Evolutionary conservation across 2,113 vertebrate genomes (phyloP).

Genomic region (Chunga burmeisteri): DNA sequence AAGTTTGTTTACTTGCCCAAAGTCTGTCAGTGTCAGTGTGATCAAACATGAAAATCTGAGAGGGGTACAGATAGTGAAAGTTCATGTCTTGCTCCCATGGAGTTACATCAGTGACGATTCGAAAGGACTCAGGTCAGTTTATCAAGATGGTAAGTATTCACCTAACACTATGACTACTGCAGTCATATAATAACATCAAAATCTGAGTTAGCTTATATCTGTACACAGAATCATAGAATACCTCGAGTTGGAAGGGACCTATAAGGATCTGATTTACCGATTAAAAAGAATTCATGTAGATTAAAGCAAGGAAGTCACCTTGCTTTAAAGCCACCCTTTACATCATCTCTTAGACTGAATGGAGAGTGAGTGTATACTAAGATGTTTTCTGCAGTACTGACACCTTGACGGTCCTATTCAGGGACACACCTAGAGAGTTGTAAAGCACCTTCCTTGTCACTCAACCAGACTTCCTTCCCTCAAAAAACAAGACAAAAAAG

Average conservation of each 20-base stretch:
- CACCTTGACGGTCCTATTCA: neutral
- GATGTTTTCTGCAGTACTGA: neutral
- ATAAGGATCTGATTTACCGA: neutral
- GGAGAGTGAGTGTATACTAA: neutral
- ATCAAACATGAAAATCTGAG: neutral
- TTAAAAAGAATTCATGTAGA: neutral
- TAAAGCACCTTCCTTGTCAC: neutral
- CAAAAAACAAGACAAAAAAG: neutral
- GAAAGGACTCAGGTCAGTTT: neutral
- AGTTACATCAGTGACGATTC: neutral
- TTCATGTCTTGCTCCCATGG: neutral
- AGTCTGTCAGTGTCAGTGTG: neutral
- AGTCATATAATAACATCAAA: neutral
- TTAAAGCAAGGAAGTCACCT: neutral
- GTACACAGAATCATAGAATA: neutral
- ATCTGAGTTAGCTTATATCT: neutral
- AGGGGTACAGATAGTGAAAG: neutral
- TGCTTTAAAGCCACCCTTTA: neutral
- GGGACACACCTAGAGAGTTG: fast-evolving
- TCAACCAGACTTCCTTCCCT: neutral
- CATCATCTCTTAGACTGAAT: neutral
- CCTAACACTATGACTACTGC: neutral
- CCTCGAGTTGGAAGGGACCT: neutral
- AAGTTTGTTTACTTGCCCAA: neutral
- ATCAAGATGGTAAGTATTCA: neutral